These are phyloP conservation scores for Aphyosemion australe DNA, from an alignment of 2,113 vertebrate species.

Conservation along the genomic window DNA sequence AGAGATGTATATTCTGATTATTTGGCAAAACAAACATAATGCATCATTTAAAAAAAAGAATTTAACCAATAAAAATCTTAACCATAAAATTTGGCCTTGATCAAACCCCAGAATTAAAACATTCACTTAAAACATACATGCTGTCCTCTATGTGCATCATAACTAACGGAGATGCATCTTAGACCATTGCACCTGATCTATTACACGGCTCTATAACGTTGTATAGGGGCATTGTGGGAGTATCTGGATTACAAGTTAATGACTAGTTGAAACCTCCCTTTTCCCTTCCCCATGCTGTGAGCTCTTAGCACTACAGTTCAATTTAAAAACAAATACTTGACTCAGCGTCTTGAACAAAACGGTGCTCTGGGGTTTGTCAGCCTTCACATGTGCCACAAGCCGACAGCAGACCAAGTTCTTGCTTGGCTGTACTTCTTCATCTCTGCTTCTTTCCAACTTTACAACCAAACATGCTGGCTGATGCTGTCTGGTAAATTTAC, in stretches of 20 bases:
- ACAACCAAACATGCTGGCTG: background rate
- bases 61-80: too few relatives aligned
- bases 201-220: background rate
- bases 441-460: slow-evolving; percentile 5
- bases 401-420: slow-evolving; percentile 9
- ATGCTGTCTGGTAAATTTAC: slow-evolving; percentile 7
- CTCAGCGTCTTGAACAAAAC: slow-evolving; percentile 12
- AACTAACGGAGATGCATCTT: background rate
- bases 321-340: slow-evolving; percentile 3
- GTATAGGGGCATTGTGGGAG: background rate
- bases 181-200: background rate
- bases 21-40: too few relatives aligned
- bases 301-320: background rate
- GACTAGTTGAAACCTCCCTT: background rate
- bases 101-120: background rate
- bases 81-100: background rate
- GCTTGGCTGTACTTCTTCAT: slow-evolving; percentile 9
- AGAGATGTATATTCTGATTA: too few relatives aligned
- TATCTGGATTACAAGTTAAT: background rate
- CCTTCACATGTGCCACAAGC: slow-evolving; percentile 5
- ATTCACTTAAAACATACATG: background rate
- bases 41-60: too few relatives aligned
- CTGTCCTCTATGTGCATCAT: background rate
- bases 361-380: slow-evolving; percentile 15
- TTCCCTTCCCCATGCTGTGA: background rate